Evolutionary conservation across 2,888 invertebrate genomes (phyloP).

Genomic region (Chymomyza fuscimana): DNA sequence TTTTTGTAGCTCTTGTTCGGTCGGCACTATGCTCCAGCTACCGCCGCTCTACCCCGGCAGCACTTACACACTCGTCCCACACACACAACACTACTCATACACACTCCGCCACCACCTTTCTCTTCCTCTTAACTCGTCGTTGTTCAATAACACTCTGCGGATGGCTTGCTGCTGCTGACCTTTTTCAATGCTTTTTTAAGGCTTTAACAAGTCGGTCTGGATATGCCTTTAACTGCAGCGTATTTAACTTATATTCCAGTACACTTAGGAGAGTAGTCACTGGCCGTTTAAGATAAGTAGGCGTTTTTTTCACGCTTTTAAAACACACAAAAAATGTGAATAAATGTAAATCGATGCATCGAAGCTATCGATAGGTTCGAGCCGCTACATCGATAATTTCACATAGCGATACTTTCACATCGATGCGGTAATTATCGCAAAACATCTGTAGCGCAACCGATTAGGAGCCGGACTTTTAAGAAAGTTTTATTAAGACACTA

Average conservation of each 20-base stretch:
- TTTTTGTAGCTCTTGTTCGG: constrained; percentile 2
- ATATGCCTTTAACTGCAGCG: constrained; percentile 30
- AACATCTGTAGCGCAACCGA: neutral
- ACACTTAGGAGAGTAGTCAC: constrained; percentile 47
- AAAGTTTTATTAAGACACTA: neutral
- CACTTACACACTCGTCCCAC: constrained; percentile 46
- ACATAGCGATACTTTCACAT: neutral
- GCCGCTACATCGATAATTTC: neutral
- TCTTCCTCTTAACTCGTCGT: constrained; percentile 49
- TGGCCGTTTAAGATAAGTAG: constrained; percentile 54
- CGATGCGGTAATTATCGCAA: neutral
- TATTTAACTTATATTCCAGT: constrained; percentile 35
- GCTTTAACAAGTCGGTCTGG: constrained; percentile 13
- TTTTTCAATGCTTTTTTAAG: constrained; percentile 28
- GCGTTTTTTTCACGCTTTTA: constrained; percentile 71
- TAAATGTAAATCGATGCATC: constrained; percentile 62
- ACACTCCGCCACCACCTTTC: constrained; percentile 46
- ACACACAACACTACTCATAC: constrained; percentile 29
- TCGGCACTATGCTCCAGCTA: constrained; percentile 1
- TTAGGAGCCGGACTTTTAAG: neutral
- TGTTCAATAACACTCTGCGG: constrained; percentile 60
- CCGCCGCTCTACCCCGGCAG: constrained; percentile 51
- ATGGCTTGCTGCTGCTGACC: constrained; percentile 27
- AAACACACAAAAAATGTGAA: constrained; percentile 71
- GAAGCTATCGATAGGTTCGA: constrained; percentile 52